Evolutionary conservation across 2,888 invertebrate genomes (phyloP), one percentile per base, ranked within the genome.

Genomic region (Plagodis pulveraria): DNA sequence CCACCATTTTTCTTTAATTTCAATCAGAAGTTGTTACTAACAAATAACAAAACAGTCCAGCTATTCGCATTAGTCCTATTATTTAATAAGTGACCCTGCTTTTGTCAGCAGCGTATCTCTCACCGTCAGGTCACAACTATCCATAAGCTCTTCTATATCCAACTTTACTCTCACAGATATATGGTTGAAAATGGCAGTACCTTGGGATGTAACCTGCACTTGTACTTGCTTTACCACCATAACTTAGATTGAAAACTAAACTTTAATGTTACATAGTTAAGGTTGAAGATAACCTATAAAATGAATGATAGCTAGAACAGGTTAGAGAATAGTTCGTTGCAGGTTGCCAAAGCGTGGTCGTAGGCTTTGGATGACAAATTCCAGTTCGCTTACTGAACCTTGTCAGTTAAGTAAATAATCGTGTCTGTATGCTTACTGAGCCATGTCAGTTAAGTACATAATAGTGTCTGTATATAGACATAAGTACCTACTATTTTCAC

Each of bases 381-480:
- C 43, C 40, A 48, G 55, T 55, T 50, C 11, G 55, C 59, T 59
- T 51, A 55, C 59, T 59, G 43, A 44, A 55, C 50, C 59, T 50
- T 55, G 59, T 47, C 50, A 59, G 55, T 22, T 22, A 22, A 22
- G 22, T 22, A 22, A 1, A 22, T 22, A 22, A 22, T n/a, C n/a
- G n/a, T n/a, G n/a, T n/a, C n/a, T n/a, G n/a, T n/a, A n/a, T n/a
- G 55, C 59, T 59, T 51, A 55, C 59, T 59, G 43, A 44, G 55
- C 50, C 59, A 46, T 55, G 59, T 47, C 50, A 59, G 55, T 22
- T 22, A 22, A 22, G 22, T 22, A 22, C 22, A 22, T 2, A 22
- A 50, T 53, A 50, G 42, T 42, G 48, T 43, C 46, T 50, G 33
- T 44, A 44, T n/a, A 49, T 32, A 38, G 1, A 22, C 22, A 22